Evolutionary conservation across 1,140 invertebrate genomes (phyloP).

Genomic region (Drosophila lacteicornis): DNA sequence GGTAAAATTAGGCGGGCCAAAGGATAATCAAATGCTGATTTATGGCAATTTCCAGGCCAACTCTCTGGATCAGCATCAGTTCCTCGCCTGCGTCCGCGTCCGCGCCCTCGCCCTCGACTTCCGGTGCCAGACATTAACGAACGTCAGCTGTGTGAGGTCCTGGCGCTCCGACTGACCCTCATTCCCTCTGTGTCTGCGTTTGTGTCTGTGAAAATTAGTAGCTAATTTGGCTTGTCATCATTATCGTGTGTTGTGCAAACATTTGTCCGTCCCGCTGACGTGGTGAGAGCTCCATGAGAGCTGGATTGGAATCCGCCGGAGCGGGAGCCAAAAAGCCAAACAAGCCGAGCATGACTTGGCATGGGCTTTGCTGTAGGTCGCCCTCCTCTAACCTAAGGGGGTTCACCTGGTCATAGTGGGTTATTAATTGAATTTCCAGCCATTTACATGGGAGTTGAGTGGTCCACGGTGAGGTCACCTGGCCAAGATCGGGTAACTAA

Average conservation of each 20-base stretch:
- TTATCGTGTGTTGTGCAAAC: constrained; percentile 82
- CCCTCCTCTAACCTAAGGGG: constrained; percentile 2
- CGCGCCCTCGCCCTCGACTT: constrained; percentile 39
- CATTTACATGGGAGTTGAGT: constrained; percentile 42
- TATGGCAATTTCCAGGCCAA: constrained; percentile 69
- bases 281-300: constrained; percentile 27
- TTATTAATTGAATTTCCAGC: constrained; percentile 66
- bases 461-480: constrained; percentile 11
- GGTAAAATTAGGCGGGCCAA: constrained; percentile 60
- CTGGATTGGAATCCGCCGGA: constrained; percentile 10
- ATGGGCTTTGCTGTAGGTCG: constrained; percentile 48
- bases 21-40: constrained; percentile 83
- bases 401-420: constrained; percentile 19
- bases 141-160: constrained; percentile 81
- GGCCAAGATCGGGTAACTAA: neutral
- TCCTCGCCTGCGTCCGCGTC: neutral
- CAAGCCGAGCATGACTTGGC: constrained; percentile 38
- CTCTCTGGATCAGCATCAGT: constrained; percentile 29
- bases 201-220: constrained; percentile 79
- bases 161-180: constrained; percentile 55
- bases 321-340: constrained; percentile 9
- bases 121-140: constrained; percentile 51
- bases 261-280: constrained; percentile 68
- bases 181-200: constrained; percentile 19
- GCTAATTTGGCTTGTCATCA: constrained; percentile 82